A percentile compares a stretch with the other conserved stretches of the same genome.
Evolutionary conservation across 2,797 vertebrate genomes (phyloP).

Genomic region (Siniperca obscura): DNA sequence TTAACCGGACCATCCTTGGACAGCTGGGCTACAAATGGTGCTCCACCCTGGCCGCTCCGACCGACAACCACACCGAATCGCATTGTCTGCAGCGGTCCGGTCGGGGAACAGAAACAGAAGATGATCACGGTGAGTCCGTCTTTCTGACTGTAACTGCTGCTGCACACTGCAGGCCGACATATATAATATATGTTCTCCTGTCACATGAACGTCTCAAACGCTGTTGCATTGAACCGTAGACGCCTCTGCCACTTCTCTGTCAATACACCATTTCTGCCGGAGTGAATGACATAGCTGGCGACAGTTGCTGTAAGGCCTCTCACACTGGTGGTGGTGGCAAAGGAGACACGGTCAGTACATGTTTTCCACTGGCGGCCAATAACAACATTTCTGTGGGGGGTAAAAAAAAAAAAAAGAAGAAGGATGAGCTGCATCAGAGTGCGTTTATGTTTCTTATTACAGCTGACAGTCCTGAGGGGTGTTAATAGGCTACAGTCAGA

Average conservation of each 20-base stretch:
- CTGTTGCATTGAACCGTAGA: conserved; percentile 47
- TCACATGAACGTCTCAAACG: conserved; percentile 55
- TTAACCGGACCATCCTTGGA: conserved; percentile 74
- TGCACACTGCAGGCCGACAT: conserved; percentile 69
- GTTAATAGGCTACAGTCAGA: conserved; percentile 22
- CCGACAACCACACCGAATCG: conserved; percentile 45
- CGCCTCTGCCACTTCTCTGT: conserved; percentile 43
- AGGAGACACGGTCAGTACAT: conserved; percentile 60
- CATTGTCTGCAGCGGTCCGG: conserved; percentile 65
- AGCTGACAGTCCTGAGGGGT: conserved; percentile 48
- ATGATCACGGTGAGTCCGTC: conserved; percentile 84
- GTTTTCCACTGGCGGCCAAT: conserved; percentile 60
- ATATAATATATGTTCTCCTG: conserved; percentile 51
- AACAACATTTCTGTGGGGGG: conserved; percentile 52
- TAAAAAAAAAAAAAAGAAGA: too few species aligned
- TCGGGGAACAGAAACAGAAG: conserved; percentile 64
- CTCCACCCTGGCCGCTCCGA: conserved; percentile 62
- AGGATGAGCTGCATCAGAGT: conserved; percentile 51
- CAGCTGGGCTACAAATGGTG: conserved; percentile 58
- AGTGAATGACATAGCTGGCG: conserved; percentile 70
- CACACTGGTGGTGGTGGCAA: conserved; percentile 39
- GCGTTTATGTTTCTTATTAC: conserved; percentile 30
- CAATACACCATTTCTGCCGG: conserved; percentile 43
- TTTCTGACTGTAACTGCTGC: conserved; percentile 47
- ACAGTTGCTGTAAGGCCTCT: conserved; percentile 64